Conservation (phyloP, 2,888 invertebrate genomes). For the Beris chalybata region DNA sequence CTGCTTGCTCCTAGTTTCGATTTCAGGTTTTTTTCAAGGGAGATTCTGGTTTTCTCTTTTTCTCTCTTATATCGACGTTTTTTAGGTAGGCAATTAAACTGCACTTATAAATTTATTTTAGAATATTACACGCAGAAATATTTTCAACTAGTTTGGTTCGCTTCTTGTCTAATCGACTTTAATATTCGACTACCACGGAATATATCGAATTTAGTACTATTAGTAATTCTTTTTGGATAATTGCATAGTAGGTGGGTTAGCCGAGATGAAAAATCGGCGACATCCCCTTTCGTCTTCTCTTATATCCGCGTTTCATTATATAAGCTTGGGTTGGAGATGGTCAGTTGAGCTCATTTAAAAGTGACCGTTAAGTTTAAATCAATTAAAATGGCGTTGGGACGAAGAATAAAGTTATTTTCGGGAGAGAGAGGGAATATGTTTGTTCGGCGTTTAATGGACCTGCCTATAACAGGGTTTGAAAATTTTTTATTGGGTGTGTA, state of each 20-base stretch:
- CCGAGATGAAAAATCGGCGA: constrained; percentile 47
- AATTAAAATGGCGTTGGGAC: no score
- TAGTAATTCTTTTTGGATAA: neutral
- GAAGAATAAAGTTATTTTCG: no score
- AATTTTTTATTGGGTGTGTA: constrained; percentile 27
- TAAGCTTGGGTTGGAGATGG: constrained; percentile 9
- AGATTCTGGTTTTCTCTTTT: constrained; percentile 9
- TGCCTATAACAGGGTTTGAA: constrained; percentile 7
- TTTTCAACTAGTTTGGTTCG: neutral
- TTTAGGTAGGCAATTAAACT: neutral
- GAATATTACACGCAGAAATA: neutral
- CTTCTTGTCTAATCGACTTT: no score
- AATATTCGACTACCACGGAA: neutral
- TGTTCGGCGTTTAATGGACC: constrained; percentile 15
- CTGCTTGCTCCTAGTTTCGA: constrained; percentile 11
- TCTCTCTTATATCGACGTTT: constrained; percentile 5
- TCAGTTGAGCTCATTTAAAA: no score
- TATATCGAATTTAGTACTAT: neutral
- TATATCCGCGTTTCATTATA: constrained; percentile 50
- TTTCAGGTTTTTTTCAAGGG: constrained; percentile 7
- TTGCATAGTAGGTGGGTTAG: constrained; percentile 41
- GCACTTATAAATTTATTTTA: neutral
- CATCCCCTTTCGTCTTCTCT: constrained; percentile 51
- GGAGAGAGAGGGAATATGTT: no score
- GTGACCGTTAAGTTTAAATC: no score